Percentiles rank a stretch among this genome's conserved stretches.
Evolutionary conservation across 1,140 invertebrate species (phyloP).

Genomic region (Pentalonia nigronervosa): DNA sequence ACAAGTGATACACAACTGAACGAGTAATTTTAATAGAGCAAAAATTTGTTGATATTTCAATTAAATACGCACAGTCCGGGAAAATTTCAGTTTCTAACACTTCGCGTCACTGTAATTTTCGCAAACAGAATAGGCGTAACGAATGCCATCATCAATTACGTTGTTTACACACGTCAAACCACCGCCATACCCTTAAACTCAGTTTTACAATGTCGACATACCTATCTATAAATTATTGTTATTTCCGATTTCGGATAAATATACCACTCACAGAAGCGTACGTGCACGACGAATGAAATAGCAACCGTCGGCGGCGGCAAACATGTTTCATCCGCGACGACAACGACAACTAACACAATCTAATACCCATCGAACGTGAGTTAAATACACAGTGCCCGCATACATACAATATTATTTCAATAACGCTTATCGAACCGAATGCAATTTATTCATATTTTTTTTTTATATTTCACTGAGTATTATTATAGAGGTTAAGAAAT

Average conservation of each 20-base stretch:
- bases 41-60: neutral
- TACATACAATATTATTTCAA: neutral
- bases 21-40: neutral
- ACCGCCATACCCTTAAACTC: neutral
- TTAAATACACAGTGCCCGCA: neutral
- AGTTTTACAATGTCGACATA: neutral
- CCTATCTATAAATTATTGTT: slow-evolving; percentile 11
- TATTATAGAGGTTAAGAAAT: neutral
- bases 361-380: neutral
- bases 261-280: neutral
- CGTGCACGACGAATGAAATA: neutral
- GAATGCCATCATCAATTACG: neutral
- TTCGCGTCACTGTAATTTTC: neutral
- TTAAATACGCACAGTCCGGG: neutral
- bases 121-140: neutral
- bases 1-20: neutral
- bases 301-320: neutral
- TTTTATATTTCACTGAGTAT: neutral
- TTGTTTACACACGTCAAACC: slow-evolving; percentile 6
- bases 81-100: neutral
- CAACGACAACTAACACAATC: neutral
- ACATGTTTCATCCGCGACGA: neutral
- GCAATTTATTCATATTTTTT: neutral
- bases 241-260: neutral
- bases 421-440: neutral